Conservation (phyloP, 2,113 vertebrate genomes). For the Hyla sarda region DNA sequence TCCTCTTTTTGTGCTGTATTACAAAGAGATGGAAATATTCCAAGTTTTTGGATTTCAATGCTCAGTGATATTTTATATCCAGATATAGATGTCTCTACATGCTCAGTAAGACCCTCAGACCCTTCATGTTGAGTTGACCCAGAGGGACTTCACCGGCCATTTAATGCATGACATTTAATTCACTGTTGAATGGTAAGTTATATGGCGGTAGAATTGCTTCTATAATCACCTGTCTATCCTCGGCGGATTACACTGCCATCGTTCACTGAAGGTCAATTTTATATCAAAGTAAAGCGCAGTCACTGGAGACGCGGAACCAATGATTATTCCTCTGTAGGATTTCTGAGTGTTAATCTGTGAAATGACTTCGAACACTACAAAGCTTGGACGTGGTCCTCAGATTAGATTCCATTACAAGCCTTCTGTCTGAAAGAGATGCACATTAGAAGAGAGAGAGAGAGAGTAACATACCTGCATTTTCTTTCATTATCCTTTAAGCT, state of each 20-base stretch:
- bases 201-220: conserved; percentile 9
- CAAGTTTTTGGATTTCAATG: not conserved
- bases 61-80: not conserved
- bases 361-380: conserved; percentile 5
- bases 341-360: conserved; percentile 21
- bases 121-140: not conserved
- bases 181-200: not conserved
- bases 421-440: not conserved
- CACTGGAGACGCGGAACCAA: conserved; percentile 16
- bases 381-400: not conserved
- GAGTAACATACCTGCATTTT: not conserved
- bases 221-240: conserved; percentile 37
- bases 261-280: conserved; percentile 37
- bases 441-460: not conserved
- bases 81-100: not conserved
- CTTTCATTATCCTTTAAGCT: not conserved
- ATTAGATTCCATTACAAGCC: not conserved
- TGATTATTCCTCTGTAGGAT: not conserved
- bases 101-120: not conserved
- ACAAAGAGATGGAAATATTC: not conserved
- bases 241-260: conserved; percentile 17
- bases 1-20: not conserved
- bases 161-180: conserved; percentile 28
- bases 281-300: conserved; percentile 22
- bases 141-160: not conserved